Percentiles rank a stretch among this genome's conserved stretches.
Evolutionary conservation across 2,797 vertebrate species (phyloP).

Genomic region (Tangara arthus): DNA sequence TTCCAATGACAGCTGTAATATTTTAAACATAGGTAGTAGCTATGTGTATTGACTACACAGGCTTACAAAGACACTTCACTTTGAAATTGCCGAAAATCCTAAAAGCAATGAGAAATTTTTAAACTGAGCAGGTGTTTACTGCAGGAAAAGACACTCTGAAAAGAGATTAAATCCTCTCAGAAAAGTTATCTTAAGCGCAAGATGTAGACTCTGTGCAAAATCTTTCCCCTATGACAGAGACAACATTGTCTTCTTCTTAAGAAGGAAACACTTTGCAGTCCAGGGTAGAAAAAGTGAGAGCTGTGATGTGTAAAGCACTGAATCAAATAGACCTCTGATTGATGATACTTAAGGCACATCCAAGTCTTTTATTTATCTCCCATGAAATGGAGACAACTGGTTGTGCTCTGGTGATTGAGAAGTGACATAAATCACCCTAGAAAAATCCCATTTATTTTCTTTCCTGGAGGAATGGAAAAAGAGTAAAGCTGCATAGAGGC

Average conservation of each 20-base stretch:
- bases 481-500: not conserved
- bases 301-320: not conserved
- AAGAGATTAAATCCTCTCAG: not conserved
- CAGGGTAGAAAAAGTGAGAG: not conserved
- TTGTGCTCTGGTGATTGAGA: not conserved
- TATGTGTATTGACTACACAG: not conserved
- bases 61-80: not conserved
- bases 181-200: not conserved
- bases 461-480: not conserved
- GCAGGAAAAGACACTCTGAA: not conserved
- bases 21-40: not conserved
- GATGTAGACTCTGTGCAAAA: not conserved
- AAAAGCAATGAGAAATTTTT: not conserved
- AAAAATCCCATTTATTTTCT: not conserved
- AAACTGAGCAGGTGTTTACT: not conserved
- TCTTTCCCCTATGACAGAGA: not conserved
- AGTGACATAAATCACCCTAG: not conserved
- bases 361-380: not conserved
- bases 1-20: not conserved
- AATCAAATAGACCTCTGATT: not conserved
- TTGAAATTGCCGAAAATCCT: not conserved
- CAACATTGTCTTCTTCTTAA: not conserved
- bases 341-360: not conserved
- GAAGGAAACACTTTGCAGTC: not conserved
- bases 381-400: not conserved